Evolutionary conservation across 1,140 invertebrate species (phyloP).

Genomic region (Drosophila orosa): DNA sequence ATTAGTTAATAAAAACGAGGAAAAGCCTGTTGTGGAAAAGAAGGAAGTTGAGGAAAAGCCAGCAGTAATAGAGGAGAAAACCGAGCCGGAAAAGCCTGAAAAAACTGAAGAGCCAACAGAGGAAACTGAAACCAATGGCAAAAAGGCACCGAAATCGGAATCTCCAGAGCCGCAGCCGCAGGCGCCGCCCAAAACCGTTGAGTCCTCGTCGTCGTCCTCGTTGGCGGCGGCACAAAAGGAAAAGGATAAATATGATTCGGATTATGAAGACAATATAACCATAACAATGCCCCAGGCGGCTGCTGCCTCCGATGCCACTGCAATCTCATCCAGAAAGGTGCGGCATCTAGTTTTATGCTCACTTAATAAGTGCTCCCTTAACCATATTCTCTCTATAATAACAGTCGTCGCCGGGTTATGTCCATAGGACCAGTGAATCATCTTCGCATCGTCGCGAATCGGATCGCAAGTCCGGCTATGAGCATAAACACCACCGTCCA

Average conservation of each 20-base stretch:
- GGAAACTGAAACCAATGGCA: slow-evolving; percentile 34
- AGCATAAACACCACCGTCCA: slow-evolving; percentile 7
- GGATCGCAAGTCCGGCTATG: neutral
- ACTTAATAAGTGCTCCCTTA: too few species aligned
- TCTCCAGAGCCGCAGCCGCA: slow-evolving; percentile 21
- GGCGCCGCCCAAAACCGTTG: neutral
- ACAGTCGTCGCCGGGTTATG: slow-evolving; percentile 35
- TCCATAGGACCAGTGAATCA: slow-evolving; percentile 25
- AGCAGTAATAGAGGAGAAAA: slow-evolving; percentile 3
- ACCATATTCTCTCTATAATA: neutral
- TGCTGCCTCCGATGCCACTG: slow-evolving; percentile 21
- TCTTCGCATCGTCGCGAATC: slow-evolving; percentile 46
- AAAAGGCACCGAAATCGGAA: slow-evolving; percentile 25
- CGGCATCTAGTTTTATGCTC: neutral
- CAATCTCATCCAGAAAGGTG: slow-evolving; percentile 37
- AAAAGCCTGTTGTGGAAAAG: slow-evolving; percentile 27
- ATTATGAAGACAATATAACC: slow-evolving; percentile 86
- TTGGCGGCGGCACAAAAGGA: slow-evolving; percentile 56
- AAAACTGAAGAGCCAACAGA: slow-evolving; percentile 10
- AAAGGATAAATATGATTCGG: slow-evolving; percentile 84
- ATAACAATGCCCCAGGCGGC: slow-evolving; percentile 85
- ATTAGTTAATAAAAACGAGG: slow-evolving; percentile 41
- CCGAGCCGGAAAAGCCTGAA: slow-evolving; percentile 9
- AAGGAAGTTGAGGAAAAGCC: slow-evolving; percentile 31
- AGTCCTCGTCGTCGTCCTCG: neutral